Conservation (phyloP, 2,888 invertebrate species). For the Chesias legatella region DNA sequence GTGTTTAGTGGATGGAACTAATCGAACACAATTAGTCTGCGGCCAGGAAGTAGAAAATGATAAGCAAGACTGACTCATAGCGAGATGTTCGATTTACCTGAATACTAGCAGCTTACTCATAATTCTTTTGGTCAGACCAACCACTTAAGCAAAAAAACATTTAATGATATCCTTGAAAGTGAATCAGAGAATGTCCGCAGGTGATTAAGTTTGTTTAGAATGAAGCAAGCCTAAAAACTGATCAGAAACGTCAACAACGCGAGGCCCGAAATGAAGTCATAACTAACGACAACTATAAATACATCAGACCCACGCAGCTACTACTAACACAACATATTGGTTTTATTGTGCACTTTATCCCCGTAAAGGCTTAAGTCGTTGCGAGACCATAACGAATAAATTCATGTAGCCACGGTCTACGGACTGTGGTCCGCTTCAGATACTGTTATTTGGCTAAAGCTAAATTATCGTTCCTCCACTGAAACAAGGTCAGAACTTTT, state of each 20-base stretch:
- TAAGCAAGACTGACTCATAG: constrained; percentile 60
- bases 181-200: constrained; percentile 14
- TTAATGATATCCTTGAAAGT: constrained; percentile 29
- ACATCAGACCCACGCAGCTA: constrained; percentile 59
- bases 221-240: constrained; percentile 24
- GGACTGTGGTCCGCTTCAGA: constrained; percentile 7
- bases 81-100: constrained; percentile 48
- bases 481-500: constrained; percentile 31
- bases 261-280: constrained; percentile 66
- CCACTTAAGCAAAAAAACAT: constrained; percentile 22
- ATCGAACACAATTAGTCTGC: constrained; percentile 63
- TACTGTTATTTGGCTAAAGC: constrained; percentile 15
- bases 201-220: constrained; percentile 26
- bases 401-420: constrained; percentile 5
- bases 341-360: constrained; percentile 43
- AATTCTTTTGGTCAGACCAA: constrained; percentile 35
- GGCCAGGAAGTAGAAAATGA: constrained; percentile 67
- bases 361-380: constrained; percentile 26
- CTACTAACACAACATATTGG: constrained; percentile 39
- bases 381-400: constrained; percentile 14
- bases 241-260: constrained; percentile 46
- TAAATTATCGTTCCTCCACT: constrained; percentile 13
- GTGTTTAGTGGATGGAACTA: constrained; percentile 70
- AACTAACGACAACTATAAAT: constrained; percentile 63
- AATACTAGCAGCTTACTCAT: constrained; percentile 45